Evolutionary conservation across 2,888 invertebrate species (phyloP).

Genomic region (Parascotia fuliginaria): DNA sequence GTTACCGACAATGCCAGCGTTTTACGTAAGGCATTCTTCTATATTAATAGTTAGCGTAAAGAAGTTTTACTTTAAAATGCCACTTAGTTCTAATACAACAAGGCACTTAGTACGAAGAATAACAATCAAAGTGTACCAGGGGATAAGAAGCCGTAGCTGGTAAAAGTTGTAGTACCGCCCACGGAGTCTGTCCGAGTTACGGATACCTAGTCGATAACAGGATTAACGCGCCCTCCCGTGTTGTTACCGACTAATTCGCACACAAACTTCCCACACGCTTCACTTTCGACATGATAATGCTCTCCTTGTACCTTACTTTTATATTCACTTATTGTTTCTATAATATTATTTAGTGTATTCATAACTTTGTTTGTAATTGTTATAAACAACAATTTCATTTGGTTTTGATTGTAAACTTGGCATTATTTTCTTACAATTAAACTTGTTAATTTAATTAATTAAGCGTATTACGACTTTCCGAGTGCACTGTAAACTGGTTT

Average conservation of each 20-base stretch:
- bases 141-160: conserved; percentile 58
- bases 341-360: too few relatives aligned
- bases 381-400: neutral
- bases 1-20: neutral
- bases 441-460: neutral
- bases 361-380: too few relatives aligned
- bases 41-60: neutral
- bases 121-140: conserved; percentile 54
- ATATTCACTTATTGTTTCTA: conserved; percentile 43
- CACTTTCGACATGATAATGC: conserved; percentile 60
- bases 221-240: conserved; percentile 73
- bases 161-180: conserved; percentile 62
- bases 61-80: conserved; percentile 9
- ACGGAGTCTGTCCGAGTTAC: conserved; percentile 49
- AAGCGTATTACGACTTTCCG: neutral
- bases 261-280: conserved; percentile 71
- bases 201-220: conserved; percentile 76
- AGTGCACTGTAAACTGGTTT: conserved; percentile 10
- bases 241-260: conserved; percentile 74
- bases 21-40: neutral
- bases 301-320: conserved; percentile 54
- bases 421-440: neutral
- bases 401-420: neutral
- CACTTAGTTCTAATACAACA: conserved; percentile 27
- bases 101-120: conserved; percentile 35